Evolutionary conservation across 2,113 vertebrate species (phyloP).

Genomic region (Odocoileus virginianus): DNA sequence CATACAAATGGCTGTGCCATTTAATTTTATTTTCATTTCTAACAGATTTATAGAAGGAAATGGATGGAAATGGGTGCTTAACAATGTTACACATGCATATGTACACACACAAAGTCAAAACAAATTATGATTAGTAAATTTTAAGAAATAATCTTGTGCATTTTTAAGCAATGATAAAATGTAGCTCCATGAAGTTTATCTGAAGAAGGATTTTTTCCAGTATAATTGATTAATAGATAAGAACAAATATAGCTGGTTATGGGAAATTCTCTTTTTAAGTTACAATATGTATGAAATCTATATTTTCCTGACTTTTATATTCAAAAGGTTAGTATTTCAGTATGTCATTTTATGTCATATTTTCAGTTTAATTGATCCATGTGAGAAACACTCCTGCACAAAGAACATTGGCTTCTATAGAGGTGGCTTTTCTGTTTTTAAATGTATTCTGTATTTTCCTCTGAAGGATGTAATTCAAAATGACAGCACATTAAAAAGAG

Average conservation of each 20-base stretch:
- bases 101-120: neutral
- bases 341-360: neutral
- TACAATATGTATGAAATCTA: neutral
- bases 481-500: neutral
- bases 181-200: neutral
- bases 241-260: neutral
- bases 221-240: neutral
- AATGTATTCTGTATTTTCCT: slow-evolving; percentile 23
- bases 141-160: slow-evolving; percentile 6
- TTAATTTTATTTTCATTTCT: neutral
- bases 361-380: neutral
- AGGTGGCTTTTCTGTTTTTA: slow-evolving; percentile 38
- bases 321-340: slow-evolving; percentile 6
- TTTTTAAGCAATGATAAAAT: neutral
- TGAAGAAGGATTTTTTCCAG: neutral
- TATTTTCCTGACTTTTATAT: slow-evolving; percentile 18
- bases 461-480: slow-evolving; percentile 48
- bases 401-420: neutral
- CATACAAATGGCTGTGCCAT: neutral
- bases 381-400: neutral
- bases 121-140: neutral
- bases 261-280: neutral
- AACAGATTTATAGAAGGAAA: neutral
- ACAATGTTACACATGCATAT: neutral
- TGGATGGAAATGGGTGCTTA: neutral